phyloP scores from a whole-genome alignment of 2,888 invertebrate genomes.

The Leptopilina drosophilae region DNA sequence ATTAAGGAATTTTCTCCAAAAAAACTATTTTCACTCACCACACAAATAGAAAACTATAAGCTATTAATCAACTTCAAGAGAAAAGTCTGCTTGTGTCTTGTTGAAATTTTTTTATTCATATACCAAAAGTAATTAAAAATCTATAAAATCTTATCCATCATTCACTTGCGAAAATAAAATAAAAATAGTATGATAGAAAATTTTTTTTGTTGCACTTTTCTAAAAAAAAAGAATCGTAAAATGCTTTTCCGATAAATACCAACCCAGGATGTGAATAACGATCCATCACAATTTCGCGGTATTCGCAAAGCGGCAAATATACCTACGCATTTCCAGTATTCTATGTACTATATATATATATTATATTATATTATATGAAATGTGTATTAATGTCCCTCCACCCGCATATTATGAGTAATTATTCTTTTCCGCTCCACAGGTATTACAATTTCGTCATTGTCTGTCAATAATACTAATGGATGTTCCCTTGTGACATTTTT shows the following conservation, averaged over 20 bases:
- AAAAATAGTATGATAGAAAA: neutral
- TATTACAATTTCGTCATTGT: conserved; percentile 40
- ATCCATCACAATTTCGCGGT: conserved; percentile 53
- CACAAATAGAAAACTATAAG: neutral
- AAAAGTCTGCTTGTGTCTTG: neutral
- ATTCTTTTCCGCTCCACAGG: conserved; percentile 58
- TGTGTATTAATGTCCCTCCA: conserved; percentile 62
- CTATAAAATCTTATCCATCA: conserved; percentile 23
- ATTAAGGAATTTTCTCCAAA: too few relatives aligned
- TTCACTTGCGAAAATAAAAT: too few relatives aligned
- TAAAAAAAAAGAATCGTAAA: neutral
- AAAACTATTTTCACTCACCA: too few relatives aligned
- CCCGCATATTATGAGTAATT: conserved; percentile 61
- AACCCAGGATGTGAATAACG: conserved; percentile 9
- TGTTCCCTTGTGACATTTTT: neutral
- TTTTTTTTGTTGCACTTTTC: neutral
- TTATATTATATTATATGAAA: conserved; percentile 52
- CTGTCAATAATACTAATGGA: conserved; percentile 7
- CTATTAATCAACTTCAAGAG: neutral
- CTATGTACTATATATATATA: too few relatives aligned
- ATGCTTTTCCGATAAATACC: conserved; percentile 23
- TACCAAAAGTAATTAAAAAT: conserved; percentile 9
- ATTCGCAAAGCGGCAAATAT: conserved; percentile 44
- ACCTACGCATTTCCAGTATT: conserved; percentile 47
- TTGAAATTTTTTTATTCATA: neutral